Evolutionary conservation across 2,113 vertebrate species (phyloP), one percentile per base, ranked within the genome.

Genomic region (Blennius ocellaris): DNA sequence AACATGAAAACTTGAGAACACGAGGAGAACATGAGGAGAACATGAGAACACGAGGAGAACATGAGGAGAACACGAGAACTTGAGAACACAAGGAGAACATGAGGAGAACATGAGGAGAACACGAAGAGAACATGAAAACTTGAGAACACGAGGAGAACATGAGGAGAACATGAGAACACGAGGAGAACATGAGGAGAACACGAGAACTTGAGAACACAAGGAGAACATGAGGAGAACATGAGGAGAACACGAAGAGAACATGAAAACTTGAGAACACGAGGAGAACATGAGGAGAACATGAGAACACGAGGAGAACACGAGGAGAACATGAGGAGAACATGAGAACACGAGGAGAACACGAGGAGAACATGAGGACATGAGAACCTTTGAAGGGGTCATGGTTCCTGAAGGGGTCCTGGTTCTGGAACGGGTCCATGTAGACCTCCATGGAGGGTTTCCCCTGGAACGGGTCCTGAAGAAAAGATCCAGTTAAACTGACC

Each of bases 381-480:
- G 91, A 92, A 94, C 97, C 97, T 93, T 96, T 97, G 79, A 99
- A 99, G 0, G 97, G 97, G 80, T 99, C 97, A 30, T 30, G 21
- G 0, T 96, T 94, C 87, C 95, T 96, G 92, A 99, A 99, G 39
- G 97, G 97, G 90, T 99, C 97, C 85, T 99, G 97, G 0, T 96
- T 93, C 87, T 97, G 96, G 92, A 99, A 99, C 17, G 97, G 97
- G 82, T 99, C 97, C 11, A 94, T 71, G 17, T 94, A 96, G 76
- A 96, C 75, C 36, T 98, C 97, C 39, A 96, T 87, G 55, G 94
- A 92, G 21, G 95, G 88, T 91, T 97, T 99, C 69, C 93, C 96
- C 93, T 96, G 96, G 89, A 99, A 99, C 0, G 97, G 96, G 77
- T 98, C 21, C 21, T 30, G 21, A 2, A 30, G 21, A 30, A 30